Evolutionary conservation across 2,888 invertebrate species (phyloP).

Genomic region (Eustalomyia histrio): DNA sequence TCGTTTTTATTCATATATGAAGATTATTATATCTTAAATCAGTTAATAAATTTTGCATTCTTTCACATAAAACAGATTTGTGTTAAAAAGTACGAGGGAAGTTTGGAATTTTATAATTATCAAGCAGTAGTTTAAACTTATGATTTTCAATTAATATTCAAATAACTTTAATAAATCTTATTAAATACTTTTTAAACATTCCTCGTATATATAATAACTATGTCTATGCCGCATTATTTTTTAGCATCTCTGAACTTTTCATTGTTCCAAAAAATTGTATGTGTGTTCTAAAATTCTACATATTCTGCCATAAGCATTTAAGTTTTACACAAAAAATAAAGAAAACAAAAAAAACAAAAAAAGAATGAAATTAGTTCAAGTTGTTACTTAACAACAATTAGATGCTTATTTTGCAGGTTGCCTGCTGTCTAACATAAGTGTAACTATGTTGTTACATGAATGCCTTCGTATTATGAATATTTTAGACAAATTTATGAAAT

Average conservation of each 20-base stretch:
- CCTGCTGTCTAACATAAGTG: constrained; percentile 14
- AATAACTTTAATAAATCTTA: no score
- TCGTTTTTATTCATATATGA: no score
- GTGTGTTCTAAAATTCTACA: constrained; percentile 21
- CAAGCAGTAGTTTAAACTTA: no score
- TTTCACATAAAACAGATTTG: no score
- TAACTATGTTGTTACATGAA: constrained; percentile 7
- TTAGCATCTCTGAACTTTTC: constrained; percentile 41
- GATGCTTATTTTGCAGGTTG: constrained; percentile 47
- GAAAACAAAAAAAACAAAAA: no score
- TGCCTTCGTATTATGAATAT: constrained; percentile 45
- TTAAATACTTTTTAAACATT: no score
- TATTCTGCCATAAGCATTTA: constrained; percentile 40
- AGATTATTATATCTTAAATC: no score
- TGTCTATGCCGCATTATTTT: constrained; percentile 26
- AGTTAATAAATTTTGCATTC: no score
- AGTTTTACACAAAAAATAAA: constrained; percentile 17
- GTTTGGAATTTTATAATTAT: no score
- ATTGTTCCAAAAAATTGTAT: constrained; percentile 18
- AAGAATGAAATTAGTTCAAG: constrained; percentile 50
- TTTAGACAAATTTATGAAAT: constrained; percentile 48
- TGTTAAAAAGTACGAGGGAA: no score
- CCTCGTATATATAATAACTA: neutral
- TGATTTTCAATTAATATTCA: no score
- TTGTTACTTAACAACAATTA: constrained; percentile 61